Base-by-base conservation (phyloP, 2,113 vertebrate genomes). In the Pelecanus crispus region DNA sequence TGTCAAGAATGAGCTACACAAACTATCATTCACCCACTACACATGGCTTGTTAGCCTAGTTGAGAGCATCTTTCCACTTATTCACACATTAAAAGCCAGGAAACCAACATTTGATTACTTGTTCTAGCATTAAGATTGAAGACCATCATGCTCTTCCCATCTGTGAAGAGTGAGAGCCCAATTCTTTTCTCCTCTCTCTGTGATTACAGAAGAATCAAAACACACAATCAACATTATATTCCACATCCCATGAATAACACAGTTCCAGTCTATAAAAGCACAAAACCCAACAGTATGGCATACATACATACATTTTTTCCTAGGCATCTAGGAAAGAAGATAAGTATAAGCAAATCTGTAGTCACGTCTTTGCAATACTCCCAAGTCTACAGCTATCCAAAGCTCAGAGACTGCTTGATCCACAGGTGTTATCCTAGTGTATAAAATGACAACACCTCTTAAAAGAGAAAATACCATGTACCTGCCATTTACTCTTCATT, bases 31-130 rank as follows among this genome's bases (percentile, higher is more conserved):
- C 79, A 82, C 67, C n/a, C 56, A 74, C 56, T 71, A 28, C 52
- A 86, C 34, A 38, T 88, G 75, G 86, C 88, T 83, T 92, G 86
- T 86, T 90, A 96, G 53, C 56, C 77, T 81, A 68, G 40, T 47
- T 18, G 16, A 94, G 83, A 95, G 56, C 32, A 73, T 91, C 87
- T 75, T 94, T 94, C 81, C 87, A 79, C 78, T 91, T 38, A 42
- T 91, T 94, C 89, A 85, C 85, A 72, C 62, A 59, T 75, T 94
- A 95, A 79, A 96, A 95, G 26, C 58, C 70, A 85, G 65, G 72
- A 89, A 95, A 74, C 40, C 70, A 89, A 52, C 44, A 68, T 88
- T 61, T 90, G 72, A 75, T 91, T 91, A 68, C 44, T 87, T 40
- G 2, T 78, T 91, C 45, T 87, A 89, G 38, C 68, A 81, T 65